Percentiles rank a stretch among this genome's conserved stretches.
These are phyloP conservation scores for Fulmarus glacialis DNA, from an alignment of 2,113 vertebrate species.

Conservation along the genomic window DNA sequence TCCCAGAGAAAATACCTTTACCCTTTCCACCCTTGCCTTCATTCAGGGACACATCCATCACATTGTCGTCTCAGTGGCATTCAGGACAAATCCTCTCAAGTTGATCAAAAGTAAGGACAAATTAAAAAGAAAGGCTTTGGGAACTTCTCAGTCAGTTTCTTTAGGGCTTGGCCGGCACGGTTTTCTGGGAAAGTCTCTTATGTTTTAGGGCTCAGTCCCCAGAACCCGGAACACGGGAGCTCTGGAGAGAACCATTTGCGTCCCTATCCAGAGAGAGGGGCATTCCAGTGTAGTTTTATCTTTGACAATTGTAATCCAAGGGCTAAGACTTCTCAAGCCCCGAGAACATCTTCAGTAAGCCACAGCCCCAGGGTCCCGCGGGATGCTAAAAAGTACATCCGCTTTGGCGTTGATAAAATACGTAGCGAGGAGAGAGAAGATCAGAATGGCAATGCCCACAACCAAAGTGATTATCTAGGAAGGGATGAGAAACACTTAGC, in stretches of 20 bases:
- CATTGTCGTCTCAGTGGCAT: accelerated
- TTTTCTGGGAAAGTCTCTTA: background rate
- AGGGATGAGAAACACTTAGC: background rate
- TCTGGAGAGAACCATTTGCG: background rate
- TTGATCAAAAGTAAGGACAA: background rate
- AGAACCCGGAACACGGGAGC: background rate
- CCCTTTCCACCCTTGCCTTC: background rate
- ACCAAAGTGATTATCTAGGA: conserved; percentile 87
- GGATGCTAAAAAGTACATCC: conserved; percentile 83
- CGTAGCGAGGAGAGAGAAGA: conserved; percentile 84
- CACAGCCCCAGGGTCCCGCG: conserved; percentile 78
- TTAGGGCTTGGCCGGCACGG: background rate
- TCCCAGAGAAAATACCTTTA: background rate
- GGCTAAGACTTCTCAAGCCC: background rate
- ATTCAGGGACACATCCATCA: background rate
- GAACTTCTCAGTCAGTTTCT: background rate
- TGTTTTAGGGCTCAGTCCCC: background rate
- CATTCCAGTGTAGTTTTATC: conserved; percentile 58
- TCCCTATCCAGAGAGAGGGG: background rate
- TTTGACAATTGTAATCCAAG: background rate
- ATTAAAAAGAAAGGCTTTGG: background rate
- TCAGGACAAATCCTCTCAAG: background rate
- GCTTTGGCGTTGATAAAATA: conserved; percentile 92
- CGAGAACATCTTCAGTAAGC: conserved; percentile 80
- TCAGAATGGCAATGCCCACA: conserved; percentile 81